phyloP scores from a whole-genome alignment of 2,888 invertebrate genomes.

The Timema cristinae region DNA sequence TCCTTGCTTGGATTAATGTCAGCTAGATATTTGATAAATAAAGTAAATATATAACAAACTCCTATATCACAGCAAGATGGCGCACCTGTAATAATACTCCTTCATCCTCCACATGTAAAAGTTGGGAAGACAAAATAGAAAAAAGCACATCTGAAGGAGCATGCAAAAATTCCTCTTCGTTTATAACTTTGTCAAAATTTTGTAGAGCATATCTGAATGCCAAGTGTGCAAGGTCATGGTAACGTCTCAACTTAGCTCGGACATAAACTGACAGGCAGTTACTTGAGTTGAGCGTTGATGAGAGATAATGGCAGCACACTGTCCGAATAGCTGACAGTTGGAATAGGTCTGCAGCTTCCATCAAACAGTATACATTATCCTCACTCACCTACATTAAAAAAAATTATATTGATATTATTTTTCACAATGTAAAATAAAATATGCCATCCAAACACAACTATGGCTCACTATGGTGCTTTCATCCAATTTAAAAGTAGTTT shows the following conservation, averaged over 20 bases:
- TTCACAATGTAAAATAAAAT: too few relatives aligned
- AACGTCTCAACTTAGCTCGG: conserved; percentile 35
- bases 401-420: not conserved
- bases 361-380: conserved; percentile 36
- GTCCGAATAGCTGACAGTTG: conserved; percentile 37
- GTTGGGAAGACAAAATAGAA: conserved; percentile 35
- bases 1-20: not conserved
- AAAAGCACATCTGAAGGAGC: conserved; percentile 34
- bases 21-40: not conserved
- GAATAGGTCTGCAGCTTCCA: conserved; percentile 38
- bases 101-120: conserved; percentile 36
- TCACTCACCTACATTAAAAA: conserved; percentile 36
- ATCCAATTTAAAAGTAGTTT: conserved; percentile 1
- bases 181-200: conserved; percentile 37
- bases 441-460: not conserved
- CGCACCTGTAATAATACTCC: conserved; percentile 37
- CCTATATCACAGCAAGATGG: not conserved
- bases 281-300: conserved; percentile 35
- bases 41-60: not conserved
- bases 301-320: conserved; percentile 38
- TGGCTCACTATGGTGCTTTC: conserved; percentile 2
- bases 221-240: conserved; percentile 37
- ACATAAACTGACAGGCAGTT: conserved; percentile 38
- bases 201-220: conserved; percentile 37
- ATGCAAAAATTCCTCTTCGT: conserved; percentile 38